These are phyloP conservation scores for Conomelus anceps DNA, from an alignment of 2,888 invertebrate species.

Conservation along the genomic window DNA sequence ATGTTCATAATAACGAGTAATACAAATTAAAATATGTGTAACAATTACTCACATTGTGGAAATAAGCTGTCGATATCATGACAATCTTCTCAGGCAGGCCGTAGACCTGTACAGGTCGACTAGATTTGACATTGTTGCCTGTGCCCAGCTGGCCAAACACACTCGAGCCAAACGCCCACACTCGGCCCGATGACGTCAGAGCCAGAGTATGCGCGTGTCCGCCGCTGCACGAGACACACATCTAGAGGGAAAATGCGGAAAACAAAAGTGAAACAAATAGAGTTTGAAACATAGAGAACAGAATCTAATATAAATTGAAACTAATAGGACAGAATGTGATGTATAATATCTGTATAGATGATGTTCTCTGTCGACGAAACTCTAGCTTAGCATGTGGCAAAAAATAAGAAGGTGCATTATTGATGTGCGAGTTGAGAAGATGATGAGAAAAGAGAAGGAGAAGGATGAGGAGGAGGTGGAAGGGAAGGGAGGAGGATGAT, in stretches of 20 bases:
- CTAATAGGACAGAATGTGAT: neutral
- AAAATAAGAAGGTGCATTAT: too few species aligned
- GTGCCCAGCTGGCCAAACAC: constrained; percentile 72
- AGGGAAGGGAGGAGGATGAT: too few species aligned
- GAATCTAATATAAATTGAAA: neutral
- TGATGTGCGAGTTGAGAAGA: too few species aligned
- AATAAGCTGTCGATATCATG: constrained; percentile 58
- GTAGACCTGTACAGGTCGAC: constrained; percentile 51
- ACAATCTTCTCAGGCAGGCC: constrained; percentile 49
- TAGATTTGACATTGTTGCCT: constrained; percentile 50
- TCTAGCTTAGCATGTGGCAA: too few species aligned
- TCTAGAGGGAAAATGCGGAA: constrained; percentile 27
- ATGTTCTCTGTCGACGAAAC: too few species aligned
- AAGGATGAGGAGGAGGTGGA: too few species aligned
- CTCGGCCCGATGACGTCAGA: constrained; percentile 59
- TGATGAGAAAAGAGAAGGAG: too few species aligned
- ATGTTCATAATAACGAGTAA: too few species aligned
- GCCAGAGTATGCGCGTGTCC: constrained; percentile 68
- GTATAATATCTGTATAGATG: neutral
- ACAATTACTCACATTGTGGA: constrained; percentile 60
- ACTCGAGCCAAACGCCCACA: constrained; percentile 63
- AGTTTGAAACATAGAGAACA: neutral
- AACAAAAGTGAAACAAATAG: neutral
- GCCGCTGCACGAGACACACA: constrained; percentile 46
- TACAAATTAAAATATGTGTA: neutral